Evolutionary conservation across 2,113 vertebrate species (phyloP).

Genomic region (Ploceus nigricollis): DNA sequence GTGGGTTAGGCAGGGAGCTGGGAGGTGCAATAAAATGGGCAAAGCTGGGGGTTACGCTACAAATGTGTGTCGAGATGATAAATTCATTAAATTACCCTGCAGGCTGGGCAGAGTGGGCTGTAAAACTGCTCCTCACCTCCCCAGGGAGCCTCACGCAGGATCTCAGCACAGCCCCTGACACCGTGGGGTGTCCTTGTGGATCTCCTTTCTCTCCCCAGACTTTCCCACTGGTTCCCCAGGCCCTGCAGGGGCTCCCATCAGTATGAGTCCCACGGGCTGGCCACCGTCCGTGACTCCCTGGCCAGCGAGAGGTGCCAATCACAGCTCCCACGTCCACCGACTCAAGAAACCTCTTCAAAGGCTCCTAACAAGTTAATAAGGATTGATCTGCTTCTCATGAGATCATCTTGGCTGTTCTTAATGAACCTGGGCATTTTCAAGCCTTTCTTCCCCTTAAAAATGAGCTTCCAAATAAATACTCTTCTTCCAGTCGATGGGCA

Average conservation of each 20-base stretch:
- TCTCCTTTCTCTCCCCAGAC: background rate
- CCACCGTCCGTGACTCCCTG: background rate
- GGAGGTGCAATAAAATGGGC: background rate
- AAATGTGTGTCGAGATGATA: fast-evolving
- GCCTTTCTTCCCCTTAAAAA: slow-evolving; percentile 1
- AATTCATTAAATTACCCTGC: background rate
- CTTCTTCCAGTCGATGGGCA: background rate
- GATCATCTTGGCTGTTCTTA: slow-evolving; percentile 19
- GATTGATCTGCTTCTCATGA: slow-evolving; percentile 40
- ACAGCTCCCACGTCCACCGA: background rate
- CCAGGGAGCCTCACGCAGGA: fast-evolving
- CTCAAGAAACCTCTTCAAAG: background rate
- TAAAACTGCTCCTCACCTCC: background rate
- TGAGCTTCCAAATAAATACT: slow-evolving; percentile 21
- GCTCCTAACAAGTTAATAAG: slow-evolving; percentile 23
- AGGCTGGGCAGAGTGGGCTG: background rate
- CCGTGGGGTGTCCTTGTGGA: background rate
- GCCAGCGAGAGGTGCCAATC: background rate
- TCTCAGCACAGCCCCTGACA: background rate
- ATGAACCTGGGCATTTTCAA: slow-evolving; percentile 30
- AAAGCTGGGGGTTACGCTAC: background rate
- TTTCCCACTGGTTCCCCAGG: too few relatives aligned
- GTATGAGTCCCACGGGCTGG: background rate
- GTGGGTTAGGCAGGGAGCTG: background rate
- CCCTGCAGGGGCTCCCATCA: background rate